Evolutionary conservation across 2,113 vertebrate genomes (phyloP).

Genomic region (Nannobrachium achirus): DNA sequence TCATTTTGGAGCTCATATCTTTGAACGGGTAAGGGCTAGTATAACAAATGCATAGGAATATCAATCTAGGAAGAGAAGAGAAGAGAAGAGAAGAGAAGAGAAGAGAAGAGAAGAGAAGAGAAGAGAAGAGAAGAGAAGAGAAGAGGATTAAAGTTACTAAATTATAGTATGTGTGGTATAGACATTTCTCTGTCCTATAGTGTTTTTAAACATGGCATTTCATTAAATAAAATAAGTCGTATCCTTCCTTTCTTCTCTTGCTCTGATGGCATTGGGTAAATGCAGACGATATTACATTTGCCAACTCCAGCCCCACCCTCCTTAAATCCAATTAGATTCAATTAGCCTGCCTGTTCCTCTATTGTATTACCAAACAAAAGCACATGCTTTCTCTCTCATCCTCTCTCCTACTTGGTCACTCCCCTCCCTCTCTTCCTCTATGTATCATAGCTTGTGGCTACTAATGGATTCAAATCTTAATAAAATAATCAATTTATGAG

Average conservation of each 20-base stretch:
- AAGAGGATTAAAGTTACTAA: too few species aligned
- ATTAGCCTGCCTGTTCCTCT: slow-evolving; percentile 36
- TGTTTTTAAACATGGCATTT: slow-evolving; percentile 32
- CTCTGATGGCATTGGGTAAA: slow-evolving; percentile 45
- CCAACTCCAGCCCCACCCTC: slow-evolving; percentile 24
- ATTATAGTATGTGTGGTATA: too few species aligned
- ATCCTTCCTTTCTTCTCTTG: slow-evolving; percentile 14
- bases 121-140: too few species aligned
- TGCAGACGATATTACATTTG: slow-evolving; percentile 22
- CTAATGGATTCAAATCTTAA: too few species aligned
- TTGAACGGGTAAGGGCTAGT: too few species aligned
- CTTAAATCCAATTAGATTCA: slow-evolving; percentile 27
- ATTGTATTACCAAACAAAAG: slow-evolving; percentile 18
- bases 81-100: not conserved
- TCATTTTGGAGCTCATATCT: too few species aligned
- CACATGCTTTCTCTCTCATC: slow-evolving; percentile 3
- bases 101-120: not conserved
- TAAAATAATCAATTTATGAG: too few species aligned
- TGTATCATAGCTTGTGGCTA: slow-evolving; percentile 5
- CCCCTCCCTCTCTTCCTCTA: slow-evolving; percentile 8
- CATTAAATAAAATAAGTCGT: slow-evolving; percentile 23
- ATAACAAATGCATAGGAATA: too few species aligned
- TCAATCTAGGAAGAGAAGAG: not conserved
- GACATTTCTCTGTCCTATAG: slow-evolving; percentile 5
- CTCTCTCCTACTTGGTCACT: slow-evolving; percentile 24